These are phyloP conservation scores for Xestia rhomboidea DNA, from an alignment of 2,888 invertebrate species.

Conservation along the genomic window DNA sequence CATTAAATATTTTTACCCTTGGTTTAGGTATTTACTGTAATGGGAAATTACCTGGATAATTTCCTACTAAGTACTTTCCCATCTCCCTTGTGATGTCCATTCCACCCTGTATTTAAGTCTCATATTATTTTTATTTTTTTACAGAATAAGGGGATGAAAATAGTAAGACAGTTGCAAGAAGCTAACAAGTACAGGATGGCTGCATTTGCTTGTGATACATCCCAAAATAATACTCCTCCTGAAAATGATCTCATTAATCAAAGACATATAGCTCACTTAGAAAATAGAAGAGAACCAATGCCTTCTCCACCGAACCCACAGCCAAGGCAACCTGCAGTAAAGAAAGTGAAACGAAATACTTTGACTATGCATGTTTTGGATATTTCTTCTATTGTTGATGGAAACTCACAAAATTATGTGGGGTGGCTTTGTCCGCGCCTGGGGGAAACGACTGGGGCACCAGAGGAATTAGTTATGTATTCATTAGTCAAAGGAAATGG, in stretches of 20 bases:
- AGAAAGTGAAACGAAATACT: conserved; percentile 92
- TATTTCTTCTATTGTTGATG: conserved; percentile 93
- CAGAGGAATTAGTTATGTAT: conserved; percentile 97
- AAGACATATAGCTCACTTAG: conserved; percentile 86
- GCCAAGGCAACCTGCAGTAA: conserved; percentile 86
- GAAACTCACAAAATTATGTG: conserved; percentile 91
- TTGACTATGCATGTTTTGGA: conserved; percentile 96
- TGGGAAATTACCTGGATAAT: background rate
- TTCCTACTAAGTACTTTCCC: background rate
- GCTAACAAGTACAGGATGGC: conserved; percentile 89
- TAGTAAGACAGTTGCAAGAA: conserved; percentile 88
- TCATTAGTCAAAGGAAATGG: conserved; percentile 97
- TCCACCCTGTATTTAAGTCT: background rate
- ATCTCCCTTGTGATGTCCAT: background rate
- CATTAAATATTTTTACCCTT: background rate
- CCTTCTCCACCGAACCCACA: conserved; percentile 79
- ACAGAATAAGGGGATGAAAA: conserved; percentile 88
- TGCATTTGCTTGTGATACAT: conserved; percentile 88
- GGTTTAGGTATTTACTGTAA: background rate
- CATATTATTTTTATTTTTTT: conserved; percentile 66
- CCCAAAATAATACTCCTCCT: conserved; percentile 77
- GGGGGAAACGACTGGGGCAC: conserved; percentile 92
- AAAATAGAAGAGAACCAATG: conserved; percentile 82
- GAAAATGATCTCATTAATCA: conserved; percentile 89
- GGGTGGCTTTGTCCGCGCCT: conserved; percentile 93